These are phyloP conservation scores for Leptura quadrifasciata DNA, from an alignment of 2,888 invertebrate species.

Conservation along the genomic window DNA sequence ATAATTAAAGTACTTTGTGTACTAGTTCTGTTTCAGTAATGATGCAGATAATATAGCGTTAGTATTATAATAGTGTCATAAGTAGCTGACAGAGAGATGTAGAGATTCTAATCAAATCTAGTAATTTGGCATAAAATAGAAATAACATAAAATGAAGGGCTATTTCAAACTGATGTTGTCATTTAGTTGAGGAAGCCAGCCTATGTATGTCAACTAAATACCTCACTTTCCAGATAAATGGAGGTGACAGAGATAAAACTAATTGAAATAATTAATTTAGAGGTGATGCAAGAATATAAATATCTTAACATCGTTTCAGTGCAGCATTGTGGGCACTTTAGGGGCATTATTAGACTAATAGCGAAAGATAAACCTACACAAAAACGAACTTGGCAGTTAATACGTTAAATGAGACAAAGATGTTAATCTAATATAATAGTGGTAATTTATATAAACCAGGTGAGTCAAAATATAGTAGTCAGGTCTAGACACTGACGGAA, in stretches of 20 bases:
- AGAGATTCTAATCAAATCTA: too few species aligned
- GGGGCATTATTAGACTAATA: slow-evolving; percentile 40
- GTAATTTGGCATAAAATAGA: not conserved
- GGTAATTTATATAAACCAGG: slow-evolving; percentile 62
- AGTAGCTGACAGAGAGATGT: too few species aligned
- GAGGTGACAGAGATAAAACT: slow-evolving; percentile 12
- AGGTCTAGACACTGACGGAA: not conserved
- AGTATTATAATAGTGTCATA: too few species aligned
- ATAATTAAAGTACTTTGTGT: too few species aligned
- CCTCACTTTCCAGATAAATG: not conserved
- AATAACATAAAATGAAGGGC: not conserved
- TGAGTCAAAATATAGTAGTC: slow-evolving; percentile 58
- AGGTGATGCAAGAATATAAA: slow-evolving; percentile 23
- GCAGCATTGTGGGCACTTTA: slow-evolving; percentile 20
- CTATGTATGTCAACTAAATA: not conserved
- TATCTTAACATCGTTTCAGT: slow-evolving; percentile 25
- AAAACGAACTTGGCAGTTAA: slow-evolving; percentile 56
- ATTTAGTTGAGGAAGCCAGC: not conserved
- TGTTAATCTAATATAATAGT: slow-evolving; percentile 61
- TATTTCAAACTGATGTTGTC: not conserved
- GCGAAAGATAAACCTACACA: slow-evolving; percentile 58
- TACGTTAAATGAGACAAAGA: slow-evolving; percentile 44
- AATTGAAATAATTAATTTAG: slow-evolving; percentile 31
- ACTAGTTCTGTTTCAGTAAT: too few species aligned
- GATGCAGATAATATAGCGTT: too few species aligned